phyloP scores from a whole-genome alignment of 2,797 vertebrate species.

The Erethizon dorsatum region DNA sequence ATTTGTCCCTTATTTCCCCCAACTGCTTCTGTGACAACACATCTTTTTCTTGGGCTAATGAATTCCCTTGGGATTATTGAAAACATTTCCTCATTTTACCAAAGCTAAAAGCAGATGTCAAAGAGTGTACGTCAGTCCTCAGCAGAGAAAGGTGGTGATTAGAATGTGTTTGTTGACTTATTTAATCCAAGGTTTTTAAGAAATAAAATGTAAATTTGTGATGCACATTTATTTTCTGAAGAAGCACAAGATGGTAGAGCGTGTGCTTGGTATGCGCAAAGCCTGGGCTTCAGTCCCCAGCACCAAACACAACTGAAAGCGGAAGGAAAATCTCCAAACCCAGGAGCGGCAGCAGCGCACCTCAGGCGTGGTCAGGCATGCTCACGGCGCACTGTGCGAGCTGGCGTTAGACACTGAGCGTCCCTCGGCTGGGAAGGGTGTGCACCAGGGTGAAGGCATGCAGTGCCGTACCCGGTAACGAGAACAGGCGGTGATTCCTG shows the following conservation, averaged over 20 bases:
- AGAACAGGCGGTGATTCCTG: background rate
- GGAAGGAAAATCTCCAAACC: conserved; percentile 3
- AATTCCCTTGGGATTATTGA: background rate
- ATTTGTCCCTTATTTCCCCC: background rate
- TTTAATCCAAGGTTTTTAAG: conserved; percentile 7
- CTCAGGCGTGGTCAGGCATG: background rate
- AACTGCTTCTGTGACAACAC: background rate
- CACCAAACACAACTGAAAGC: background rate
- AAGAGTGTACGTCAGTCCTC: background rate
- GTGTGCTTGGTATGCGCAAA: background rate
- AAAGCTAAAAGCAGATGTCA: conserved; percentile 28
- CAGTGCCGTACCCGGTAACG: background rate
- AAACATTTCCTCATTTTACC: conserved; percentile 32
- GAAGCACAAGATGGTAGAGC: background rate
- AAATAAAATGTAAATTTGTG: conserved; percentile 21
- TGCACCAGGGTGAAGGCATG: background rate
- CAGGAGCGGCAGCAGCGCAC: background rate
- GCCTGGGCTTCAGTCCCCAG: background rate
- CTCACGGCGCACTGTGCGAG: background rate
- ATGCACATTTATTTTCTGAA: background rate
- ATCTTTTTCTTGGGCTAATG: conserved; percentile 37
- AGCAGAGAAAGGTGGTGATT: conserved; percentile 19
- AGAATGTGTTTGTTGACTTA: conserved; percentile 46
- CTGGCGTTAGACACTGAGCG: background rate
- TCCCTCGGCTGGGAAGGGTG: background rate